phyloP scores from a whole-genome alignment of 2,113 vertebrate species.

The Oceanodroma tethys region DNA sequence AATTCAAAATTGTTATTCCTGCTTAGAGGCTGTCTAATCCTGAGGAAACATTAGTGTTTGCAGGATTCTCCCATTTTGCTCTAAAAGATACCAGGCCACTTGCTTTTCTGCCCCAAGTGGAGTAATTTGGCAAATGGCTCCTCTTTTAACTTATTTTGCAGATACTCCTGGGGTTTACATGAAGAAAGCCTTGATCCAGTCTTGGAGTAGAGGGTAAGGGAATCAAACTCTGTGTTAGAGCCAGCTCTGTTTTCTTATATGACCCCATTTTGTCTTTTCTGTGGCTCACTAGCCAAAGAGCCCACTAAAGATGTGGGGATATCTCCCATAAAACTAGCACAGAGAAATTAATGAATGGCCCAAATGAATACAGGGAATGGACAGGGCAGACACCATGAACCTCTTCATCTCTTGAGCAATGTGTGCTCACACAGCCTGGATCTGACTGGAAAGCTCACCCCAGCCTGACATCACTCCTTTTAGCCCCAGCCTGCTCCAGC shows the following conservation, averaged over 20 bases:
- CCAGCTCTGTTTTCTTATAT: neutral
- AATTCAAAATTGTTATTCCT: neutral
- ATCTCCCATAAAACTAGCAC: neutral
- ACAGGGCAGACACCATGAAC: neutral
- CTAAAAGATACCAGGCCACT: neutral
- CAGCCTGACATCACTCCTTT: neutral
- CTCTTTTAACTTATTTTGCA: neutral
- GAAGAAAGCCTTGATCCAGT: neutral
- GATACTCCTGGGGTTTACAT: neutral
- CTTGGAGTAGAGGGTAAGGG: neutral
- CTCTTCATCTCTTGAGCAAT: neutral
- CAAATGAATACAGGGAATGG: neutral
- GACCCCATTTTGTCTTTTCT: neutral
- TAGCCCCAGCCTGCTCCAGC: neutral
- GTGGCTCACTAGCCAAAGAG: neutral
- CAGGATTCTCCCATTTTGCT: neutral
- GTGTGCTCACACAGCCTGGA: accelerated
- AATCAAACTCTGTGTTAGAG: neutral
- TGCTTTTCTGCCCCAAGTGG: neutral
- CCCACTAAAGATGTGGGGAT: neutral
- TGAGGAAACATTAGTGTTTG: neutral
- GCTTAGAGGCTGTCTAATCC: neutral
- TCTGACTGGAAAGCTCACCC: neutral
- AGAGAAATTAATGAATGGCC: neutral
- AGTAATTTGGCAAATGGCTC: neutral